These are phyloP conservation scores for Forbesichthys papilliferus DNA, from an alignment of 2,113 vertebrate species.

Conservation along the genomic window DNA sequence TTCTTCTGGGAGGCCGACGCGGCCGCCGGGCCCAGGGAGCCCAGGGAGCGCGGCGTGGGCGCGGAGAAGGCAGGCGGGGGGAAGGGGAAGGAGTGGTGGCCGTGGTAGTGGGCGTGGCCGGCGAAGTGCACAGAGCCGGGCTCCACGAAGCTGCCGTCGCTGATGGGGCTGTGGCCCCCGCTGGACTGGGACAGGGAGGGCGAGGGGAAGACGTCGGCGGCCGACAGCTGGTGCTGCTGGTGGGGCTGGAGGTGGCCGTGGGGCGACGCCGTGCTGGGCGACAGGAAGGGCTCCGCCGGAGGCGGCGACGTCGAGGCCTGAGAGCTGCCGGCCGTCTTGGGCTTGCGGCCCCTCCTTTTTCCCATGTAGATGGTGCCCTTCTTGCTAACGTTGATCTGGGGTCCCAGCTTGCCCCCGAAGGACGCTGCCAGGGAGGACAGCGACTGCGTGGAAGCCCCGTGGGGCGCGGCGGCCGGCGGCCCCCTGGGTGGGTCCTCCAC, in stretches of 20 bases:
- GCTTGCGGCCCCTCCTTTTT: slow-evolving; percentile 96
- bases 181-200: slow-evolving; percentile 91
- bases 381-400: slow-evolving; percentile 99
- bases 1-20: slow-evolving; percentile 72
- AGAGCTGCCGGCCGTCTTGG: slow-evolving; percentile 75
- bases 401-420: slow-evolving; percentile 90
- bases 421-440: slow-evolving; percentile 92
- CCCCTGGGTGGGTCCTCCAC: slow-evolving; percentile 68
- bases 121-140: slow-evolving; percentile 91
- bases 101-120: slow-evolving; percentile 64
- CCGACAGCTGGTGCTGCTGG: slow-evolving; percentile 76
- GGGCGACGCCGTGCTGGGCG: slow-evolving; percentile 76
- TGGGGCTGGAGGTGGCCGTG: slow-evolving; percentile 73
- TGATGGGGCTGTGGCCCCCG: slow-evolving; percentile 93
- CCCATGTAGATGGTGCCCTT: slow-evolving; percentile 99
- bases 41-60: slow-evolving; percentile 69
- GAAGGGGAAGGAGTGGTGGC: slow-evolving; percentile 75
- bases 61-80: slow-evolving; percentile 77
- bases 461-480: slow-evolving; percentile 40
- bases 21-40: slow-evolving; percentile 34
- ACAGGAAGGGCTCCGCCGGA: slow-evolving; percentile 74
- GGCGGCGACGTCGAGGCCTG: slow-evolving; percentile 45
- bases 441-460: slow-evolving; percentile 79
- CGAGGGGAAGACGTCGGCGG: slow-evolving; percentile 86
- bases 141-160: slow-evolving; percentile 93